Conservation (phyloP, 2,113 vertebrate genomes). For the Pyrgilauda ruficollis region DNA sequence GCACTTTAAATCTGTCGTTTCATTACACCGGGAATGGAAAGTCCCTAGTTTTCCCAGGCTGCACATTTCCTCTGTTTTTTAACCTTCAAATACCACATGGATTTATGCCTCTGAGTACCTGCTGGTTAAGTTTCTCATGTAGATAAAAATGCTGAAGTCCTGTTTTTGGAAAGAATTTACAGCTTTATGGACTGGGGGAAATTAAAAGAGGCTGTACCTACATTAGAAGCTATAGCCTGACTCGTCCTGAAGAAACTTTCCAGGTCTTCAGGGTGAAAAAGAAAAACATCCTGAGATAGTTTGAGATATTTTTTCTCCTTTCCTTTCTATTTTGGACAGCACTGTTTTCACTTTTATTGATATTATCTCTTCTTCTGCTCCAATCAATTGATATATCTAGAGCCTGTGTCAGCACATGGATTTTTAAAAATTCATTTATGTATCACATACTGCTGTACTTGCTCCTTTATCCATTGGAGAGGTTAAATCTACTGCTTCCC, state of each 20-base stretch:
- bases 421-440: not conserved
- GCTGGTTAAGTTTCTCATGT: not conserved
- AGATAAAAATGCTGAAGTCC: not conserved
- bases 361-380: not conserved
- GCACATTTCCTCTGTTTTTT: slow-evolving; percentile 44
- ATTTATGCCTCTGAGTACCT: slow-evolving; percentile 13
- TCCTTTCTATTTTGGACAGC: not conserved
- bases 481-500: not conserved
- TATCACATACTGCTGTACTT: not conserved
- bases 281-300: not conserved
- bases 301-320: not conserved
- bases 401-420: not conserved
- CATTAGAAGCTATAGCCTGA: not conserved
- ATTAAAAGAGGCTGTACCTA: not conserved
- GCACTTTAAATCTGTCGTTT: slow-evolving; percentile 64
- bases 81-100: slow-evolving; percentile 35
- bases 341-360: not conserved
- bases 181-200: not conserved
- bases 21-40: slow-evolving; percentile 67
- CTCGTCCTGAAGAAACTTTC: not conserved
- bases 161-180: not conserved
- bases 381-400: not conserved
- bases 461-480: not conserved
- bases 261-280: not conserved
- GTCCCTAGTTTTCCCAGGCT: slow-evolving; percentile 71